Conservation (phyloP, 1,140 invertebrate species). For the Arctopsyche grandis region DNA sequence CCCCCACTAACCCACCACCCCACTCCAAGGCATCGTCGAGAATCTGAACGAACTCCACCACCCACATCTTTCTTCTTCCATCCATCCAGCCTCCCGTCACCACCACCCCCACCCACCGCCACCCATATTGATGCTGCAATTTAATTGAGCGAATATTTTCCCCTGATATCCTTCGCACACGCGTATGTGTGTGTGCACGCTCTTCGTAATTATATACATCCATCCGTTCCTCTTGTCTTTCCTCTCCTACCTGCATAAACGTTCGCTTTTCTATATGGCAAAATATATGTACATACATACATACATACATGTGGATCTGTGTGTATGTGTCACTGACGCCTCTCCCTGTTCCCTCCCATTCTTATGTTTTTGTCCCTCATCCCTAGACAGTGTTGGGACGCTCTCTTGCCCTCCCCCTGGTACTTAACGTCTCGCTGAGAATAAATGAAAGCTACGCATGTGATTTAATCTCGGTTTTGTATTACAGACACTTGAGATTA, state of each 20-base stretch:
- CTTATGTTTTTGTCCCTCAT: conserved; percentile 37
- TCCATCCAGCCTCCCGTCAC: neutral
- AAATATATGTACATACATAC: neutral
- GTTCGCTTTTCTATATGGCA: conserved; percentile 3
- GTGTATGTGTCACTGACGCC: conserved; percentile 8
- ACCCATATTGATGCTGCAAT: conserved; percentile 46
- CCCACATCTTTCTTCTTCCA: conserved; percentile 21
- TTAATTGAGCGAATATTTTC: conserved; percentile 50
- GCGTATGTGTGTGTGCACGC: conserved; percentile 27
- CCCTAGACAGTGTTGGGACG: no score
- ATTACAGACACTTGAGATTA: conserved; percentile 48
- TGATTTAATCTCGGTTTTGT: conserved; percentile 48
- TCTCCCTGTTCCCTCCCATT: conserved; percentile 23
- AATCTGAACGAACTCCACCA: neutral
- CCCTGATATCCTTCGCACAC: conserved; percentile 21
- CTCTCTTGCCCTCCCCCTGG: conserved; percentile 34
- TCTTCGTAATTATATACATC: conserved; percentile 35
- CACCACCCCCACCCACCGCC: neutral
- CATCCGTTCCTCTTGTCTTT: conserved; percentile 23
- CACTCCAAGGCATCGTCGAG: neutral
- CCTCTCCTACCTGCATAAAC: conserved; percentile 23
- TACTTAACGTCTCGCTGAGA: conserved; percentile 45
- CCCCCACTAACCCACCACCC: neutral
- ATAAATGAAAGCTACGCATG: conserved; percentile 46
- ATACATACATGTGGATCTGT: neutral